A percentile compares a stretch with the other conserved stretches of the same genome.
phyloP scores from a whole-genome alignment of 2,113 vertebrate species.

The Crocuta crocuta region DNA sequence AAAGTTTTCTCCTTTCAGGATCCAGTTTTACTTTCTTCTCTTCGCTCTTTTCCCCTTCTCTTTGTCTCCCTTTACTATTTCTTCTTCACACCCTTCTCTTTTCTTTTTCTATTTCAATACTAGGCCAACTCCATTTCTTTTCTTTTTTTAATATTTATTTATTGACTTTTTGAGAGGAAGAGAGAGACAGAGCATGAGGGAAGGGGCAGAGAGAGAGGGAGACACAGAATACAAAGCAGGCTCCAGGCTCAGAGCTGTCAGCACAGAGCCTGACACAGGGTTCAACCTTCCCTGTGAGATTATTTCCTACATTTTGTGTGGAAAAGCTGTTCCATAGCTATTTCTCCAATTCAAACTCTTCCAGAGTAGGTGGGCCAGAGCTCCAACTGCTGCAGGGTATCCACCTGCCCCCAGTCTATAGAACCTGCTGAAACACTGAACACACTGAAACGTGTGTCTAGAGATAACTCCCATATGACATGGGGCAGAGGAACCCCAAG shows the following conservation, averaged over 20 bases:
- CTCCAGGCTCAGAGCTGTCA: no score
- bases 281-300: no score
- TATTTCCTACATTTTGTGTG: no score
- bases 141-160: no score
- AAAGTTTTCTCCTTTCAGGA: not conserved
- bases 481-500: not conserved
- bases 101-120: not conserved
- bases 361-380: not conserved
- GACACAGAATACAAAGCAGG: no score
- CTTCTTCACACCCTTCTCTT: not conserved
- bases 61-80: not conserved
- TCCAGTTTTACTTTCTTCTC: not conserved
- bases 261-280: no score
- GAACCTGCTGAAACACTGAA: not conserved
- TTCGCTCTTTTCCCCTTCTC: not conserved
- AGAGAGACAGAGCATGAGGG: no score
- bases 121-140: not conserved
- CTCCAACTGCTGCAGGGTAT: rapidly evolving
- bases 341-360: not conserved
- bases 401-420: not conserved
- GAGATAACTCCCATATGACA: not conserved
- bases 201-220: no score
- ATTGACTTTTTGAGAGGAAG: no score
- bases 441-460: not conserved
- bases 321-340: not conserved